phyloP scores from a whole-genome alignment of 2,797 vertebrate genomes.

The Zalophus californianus region DNA sequence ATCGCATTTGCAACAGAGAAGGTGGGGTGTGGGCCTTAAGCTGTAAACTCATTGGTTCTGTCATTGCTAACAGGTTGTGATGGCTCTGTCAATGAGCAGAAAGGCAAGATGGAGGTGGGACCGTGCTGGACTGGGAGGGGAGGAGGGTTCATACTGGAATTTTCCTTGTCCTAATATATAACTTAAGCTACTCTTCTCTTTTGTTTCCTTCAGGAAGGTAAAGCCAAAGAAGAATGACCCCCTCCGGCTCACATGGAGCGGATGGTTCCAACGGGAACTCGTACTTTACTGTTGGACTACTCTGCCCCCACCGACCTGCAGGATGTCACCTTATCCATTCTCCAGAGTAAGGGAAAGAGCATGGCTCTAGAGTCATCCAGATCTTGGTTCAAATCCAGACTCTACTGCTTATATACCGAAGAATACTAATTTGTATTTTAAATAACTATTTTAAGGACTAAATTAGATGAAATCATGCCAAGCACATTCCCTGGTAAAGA shows the following conservation, averaged over 20 bases:
- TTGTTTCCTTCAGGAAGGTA: constrained; percentile 33
- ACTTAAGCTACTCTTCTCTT: constrained; percentile 82
- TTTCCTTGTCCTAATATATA: constrained; percentile 75
- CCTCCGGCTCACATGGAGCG: neutral
- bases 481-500: neutral
- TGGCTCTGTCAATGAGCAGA: constrained; percentile 77
- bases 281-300: neutral
- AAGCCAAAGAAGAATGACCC: neutral
- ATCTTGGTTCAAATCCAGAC: neutral
- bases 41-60: neutral
- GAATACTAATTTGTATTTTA: neutral
- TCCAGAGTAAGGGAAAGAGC: neutral
- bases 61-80: constrained; percentile 52
- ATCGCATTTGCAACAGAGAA: neutral
- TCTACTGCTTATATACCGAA: neutral
- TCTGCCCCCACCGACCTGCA: neutral
- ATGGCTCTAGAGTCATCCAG: neutral
- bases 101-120: neutral
- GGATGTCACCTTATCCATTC: neutral
- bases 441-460: neutral
- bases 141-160: constrained; percentile 35
- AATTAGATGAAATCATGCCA: neutral
- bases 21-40: neutral
- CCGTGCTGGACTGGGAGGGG: neutral
- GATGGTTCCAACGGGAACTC: neutral